Conservation (phyloP, 2,113 vertebrate species). For the Garra rufa region DNA sequence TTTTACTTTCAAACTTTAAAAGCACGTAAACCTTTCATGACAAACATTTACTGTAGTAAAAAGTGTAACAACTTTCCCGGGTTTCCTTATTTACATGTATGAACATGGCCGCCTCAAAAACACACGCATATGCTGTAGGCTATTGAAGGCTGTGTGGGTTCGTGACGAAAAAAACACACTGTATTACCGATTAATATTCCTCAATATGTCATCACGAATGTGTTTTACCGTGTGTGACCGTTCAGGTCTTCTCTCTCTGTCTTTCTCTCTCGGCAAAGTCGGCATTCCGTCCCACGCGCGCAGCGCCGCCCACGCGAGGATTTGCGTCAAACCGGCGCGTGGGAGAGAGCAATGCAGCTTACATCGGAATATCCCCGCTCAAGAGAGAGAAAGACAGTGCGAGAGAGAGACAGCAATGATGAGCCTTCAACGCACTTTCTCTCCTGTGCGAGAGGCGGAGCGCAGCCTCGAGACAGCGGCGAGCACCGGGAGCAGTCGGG, state of each 20-base stretch:
- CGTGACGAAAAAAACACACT: background rate
- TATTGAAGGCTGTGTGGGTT: background rate
- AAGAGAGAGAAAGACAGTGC: constrained; percentile 64
- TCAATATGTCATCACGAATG: constrained; percentile 35
- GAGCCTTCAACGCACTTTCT: constrained; percentile 36
- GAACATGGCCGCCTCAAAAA: background rate
- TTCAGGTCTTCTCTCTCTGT: constrained; percentile 21
- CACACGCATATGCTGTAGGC: background rate
- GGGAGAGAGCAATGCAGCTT: constrained; percentile 79
- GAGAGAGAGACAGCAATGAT: constrained; percentile 37
- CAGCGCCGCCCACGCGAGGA: constrained; percentile 83
- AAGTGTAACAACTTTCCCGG: background rate
- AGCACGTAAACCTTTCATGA: no score
- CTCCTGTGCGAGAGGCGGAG: constrained; percentile 43
- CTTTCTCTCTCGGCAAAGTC: constrained; percentile 72
- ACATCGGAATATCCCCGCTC: constrained; percentile 85
- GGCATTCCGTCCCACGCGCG: constrained; percentile 81
- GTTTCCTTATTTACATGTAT: constrained; percentile 14
- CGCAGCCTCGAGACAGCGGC: constrained; percentile 27
- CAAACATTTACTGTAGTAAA: background rate
- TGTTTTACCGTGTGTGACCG: constrained; percentile 16
- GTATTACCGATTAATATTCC: constrained; percentile 15
- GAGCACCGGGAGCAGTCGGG: constrained; percentile 30
- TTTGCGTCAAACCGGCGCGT: constrained; percentile 87
- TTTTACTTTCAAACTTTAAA: no score